These are phyloP conservation scores for Ceratothoa steindachneri DNA, from an alignment of 2,888 invertebrate species.

Conservation along the genomic window DNA sequence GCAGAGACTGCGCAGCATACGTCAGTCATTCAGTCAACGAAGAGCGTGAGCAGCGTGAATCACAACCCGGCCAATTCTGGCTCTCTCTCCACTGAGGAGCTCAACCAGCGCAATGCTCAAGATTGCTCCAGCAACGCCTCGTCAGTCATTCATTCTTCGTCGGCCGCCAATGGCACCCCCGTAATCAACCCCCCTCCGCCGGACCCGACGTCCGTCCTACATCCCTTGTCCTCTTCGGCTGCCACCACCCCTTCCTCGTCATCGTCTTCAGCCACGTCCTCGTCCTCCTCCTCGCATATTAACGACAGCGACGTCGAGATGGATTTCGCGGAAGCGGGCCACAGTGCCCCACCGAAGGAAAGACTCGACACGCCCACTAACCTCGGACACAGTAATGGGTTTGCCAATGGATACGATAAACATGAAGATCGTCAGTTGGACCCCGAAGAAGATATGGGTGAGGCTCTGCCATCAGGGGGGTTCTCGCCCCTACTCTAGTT, in stretches of 20 bases:
- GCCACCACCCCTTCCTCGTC: constrained; percentile 18
- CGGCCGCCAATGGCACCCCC: constrained; percentile 26
- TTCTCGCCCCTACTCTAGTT: no score
- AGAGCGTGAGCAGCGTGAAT: constrained; percentile 50
- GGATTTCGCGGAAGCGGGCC: constrained; percentile 53
- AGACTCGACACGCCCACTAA: constrained; percentile 31
- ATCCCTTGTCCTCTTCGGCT: constrained; percentile 22
- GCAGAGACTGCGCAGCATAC: constrained; percentile 57
- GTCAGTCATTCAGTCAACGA: constrained; percentile 78
- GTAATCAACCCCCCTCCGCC: constrained; percentile 19
- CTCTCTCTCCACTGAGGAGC: constrained; percentile 55
- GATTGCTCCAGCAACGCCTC: constrained; percentile 4
- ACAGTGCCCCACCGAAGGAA: constrained; percentile 44
- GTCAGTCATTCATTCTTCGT: not conserved
- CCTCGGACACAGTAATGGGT: constrained; percentile 48
- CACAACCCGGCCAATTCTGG: not conserved
- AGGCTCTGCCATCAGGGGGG: no score
- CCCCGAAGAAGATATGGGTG: constrained; percentile 52
- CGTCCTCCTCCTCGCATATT: constrained; percentile 24
- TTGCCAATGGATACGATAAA: constrained; percentile 52
- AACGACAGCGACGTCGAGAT: constrained; percentile 43
- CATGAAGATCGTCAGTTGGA: constrained; percentile 63
- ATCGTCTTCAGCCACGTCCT: not conserved
- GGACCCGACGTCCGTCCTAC: not conserved
- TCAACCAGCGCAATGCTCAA: constrained; percentile 54